Conservation (phyloP, 1,140 invertebrate genomes). For the Caerostris darwini region DNA sequence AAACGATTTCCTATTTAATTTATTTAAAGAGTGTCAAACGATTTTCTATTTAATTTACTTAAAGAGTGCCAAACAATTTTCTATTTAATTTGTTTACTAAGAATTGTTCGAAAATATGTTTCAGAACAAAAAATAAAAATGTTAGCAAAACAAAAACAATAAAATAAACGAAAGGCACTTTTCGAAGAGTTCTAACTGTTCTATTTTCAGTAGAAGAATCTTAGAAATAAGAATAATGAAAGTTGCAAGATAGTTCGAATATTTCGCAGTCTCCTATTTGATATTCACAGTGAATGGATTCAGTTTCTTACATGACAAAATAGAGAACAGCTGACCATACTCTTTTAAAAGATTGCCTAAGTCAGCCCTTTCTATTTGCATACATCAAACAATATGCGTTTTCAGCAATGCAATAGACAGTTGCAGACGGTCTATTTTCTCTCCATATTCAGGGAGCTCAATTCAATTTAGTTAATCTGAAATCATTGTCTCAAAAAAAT, state of each 20-base stretch:
- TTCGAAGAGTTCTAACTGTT: neutral
- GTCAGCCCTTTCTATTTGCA: conserved; percentile 42
- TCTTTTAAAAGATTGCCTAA: neutral
- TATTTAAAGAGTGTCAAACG: too few relatives aligned
- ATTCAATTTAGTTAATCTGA: too few relatives aligned
- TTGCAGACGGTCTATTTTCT: too few relatives aligned
- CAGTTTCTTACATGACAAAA: conserved; percentile 19
- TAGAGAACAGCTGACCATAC: conserved; percentile 7
- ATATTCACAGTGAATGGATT: conserved; percentile 46
- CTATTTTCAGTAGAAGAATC: neutral
- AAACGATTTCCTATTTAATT: too few relatives aligned
- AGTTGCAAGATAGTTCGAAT: neutral
- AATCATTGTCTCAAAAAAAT: too few relatives aligned
- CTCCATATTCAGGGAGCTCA: too few relatives aligned
- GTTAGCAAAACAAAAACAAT: neutral
- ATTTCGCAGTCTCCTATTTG: conserved; percentile 6
- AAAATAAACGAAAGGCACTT: neutral
- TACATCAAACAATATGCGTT: neutral
- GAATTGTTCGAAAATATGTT: neutral
- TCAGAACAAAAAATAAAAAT: neutral
- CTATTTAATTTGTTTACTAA: too few relatives aligned
- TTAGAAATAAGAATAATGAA: neutral
- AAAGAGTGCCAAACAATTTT: too few relatives aligned
- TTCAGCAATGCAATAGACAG: neutral
- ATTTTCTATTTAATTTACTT: too few relatives aligned